Percentiles rank a stretch among this genome's conserved stretches.
phyloP scores from a whole-genome alignment of 2,113 vertebrate species.

The Rattus norvegicus region DNA sequence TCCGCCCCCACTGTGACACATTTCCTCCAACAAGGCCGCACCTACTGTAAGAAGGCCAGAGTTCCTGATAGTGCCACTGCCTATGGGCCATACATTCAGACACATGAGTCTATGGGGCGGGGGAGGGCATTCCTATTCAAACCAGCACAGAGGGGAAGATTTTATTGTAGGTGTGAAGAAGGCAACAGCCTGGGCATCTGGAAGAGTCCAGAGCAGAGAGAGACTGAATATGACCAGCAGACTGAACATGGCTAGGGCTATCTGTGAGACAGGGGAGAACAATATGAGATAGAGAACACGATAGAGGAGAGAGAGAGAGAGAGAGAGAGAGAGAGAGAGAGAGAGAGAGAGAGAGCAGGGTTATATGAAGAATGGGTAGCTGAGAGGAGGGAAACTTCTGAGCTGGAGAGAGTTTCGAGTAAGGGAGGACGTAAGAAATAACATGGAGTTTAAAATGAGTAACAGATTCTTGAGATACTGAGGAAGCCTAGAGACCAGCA shows the following conservation, averaged over 20 bases:
- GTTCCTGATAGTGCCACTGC: background rate
- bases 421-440: too few relatives aligned
- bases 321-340: background rate
- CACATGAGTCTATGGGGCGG: background rate
- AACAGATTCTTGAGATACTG: background rate
- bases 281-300: background rate
- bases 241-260: background rate
- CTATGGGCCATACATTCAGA: background rate
- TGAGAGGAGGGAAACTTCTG: background rate
- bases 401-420: too few relatives aligned
- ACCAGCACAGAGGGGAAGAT: background rate
- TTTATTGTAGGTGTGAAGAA: background rate
- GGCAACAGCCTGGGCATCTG: background rate
- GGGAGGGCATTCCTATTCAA: background rate
- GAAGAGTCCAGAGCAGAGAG: background rate
- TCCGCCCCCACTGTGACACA: background rate
- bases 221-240: too few relatives aligned
- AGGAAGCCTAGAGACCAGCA: background rate
- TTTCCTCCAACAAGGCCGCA: background rate
- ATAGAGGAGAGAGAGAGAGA: background rate
- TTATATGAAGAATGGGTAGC: background rate
- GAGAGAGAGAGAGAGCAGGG: background rate
- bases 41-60: background rate
- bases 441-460: background rate
- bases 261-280: background rate